Conservation (phyloP, 2,113 vertebrate genomes). For the Callospermophilus lateralis region DNA sequence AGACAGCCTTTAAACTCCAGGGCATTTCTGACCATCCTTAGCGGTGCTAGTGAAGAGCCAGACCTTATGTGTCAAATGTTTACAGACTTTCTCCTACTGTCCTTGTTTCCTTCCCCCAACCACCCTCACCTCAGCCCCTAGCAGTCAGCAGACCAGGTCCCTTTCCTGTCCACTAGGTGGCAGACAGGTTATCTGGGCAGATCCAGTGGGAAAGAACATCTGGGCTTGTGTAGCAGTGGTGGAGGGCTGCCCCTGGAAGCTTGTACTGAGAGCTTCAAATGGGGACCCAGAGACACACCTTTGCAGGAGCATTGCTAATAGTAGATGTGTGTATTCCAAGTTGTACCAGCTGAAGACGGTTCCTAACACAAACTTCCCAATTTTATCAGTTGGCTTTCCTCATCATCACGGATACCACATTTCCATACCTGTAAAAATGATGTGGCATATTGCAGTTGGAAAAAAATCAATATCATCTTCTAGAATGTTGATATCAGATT, state of each 20-base stretch:
- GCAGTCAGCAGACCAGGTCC: not conserved
- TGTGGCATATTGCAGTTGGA: not conserved
- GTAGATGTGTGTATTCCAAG: not conserved
- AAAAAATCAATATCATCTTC: not conserved
- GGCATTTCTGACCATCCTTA: slow-evolving; percentile 50
- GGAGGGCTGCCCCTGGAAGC: not conserved
- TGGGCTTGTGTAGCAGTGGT: not conserved
- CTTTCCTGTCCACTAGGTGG: slow-evolving; percentile 43
- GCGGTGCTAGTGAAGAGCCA: not conserved
- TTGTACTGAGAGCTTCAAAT: not conserved
- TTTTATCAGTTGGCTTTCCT: not conserved
- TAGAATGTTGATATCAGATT: not conserved
- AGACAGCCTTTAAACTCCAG: slow-evolving; percentile 68
- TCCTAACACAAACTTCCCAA: not conserved
- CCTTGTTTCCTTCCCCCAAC: not conserved
- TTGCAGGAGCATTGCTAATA: not conserved
- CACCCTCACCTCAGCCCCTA: not conserved
- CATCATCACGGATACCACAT: not conserved
- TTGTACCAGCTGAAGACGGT: not conserved
- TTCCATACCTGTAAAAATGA: slow-evolving; percentile 4
- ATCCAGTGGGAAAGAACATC: not conserved
- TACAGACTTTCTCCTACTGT: not conserved
- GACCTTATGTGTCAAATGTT: not conserved
- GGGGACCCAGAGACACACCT: not conserved
- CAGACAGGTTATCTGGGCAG: not conserved